Evolutionary conservation across 2,888 invertebrate species (phyloP).

Genomic region (Portevinia maculata): DNA sequence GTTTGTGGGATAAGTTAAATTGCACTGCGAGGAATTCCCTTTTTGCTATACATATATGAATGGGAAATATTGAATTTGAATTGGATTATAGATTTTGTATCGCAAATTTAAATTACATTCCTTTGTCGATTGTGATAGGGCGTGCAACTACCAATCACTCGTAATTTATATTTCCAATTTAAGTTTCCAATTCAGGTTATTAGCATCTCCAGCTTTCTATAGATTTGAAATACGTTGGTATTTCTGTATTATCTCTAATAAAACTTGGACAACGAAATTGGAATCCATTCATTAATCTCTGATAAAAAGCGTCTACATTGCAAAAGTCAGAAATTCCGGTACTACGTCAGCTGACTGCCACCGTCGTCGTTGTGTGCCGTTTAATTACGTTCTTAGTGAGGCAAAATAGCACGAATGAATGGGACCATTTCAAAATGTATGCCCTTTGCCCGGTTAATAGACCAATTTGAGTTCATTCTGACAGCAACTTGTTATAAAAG

Average conservation of each 20-base stretch:
- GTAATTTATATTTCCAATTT: neutral
- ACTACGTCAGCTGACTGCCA: conserved; percentile 13
- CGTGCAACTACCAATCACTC: neutral
- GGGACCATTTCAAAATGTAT: conserved; percentile 18
- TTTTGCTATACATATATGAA: conserved; percentile 50
- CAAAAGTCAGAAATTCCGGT: conserved; percentile 7
- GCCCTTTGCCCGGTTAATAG: conserved; percentile 20
- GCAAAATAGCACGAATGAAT: neutral
- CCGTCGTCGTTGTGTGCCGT: conserved; percentile 6
- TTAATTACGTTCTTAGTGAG: conserved; percentile 63
- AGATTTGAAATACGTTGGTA: too few relatives aligned
- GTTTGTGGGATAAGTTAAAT: conserved; percentile 67
- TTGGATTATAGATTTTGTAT: conserved; percentile 68
- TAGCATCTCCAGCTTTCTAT: too few relatives aligned
- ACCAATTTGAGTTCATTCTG: conserved; percentile 49
- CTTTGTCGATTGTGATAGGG: conserved; percentile 28
- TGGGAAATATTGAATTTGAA: conserved; percentile 72
- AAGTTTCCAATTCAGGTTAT: conserved; percentile 11
- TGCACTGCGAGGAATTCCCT: conserved; percentile 66
- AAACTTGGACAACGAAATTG: too few relatives aligned
- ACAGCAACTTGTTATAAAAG: conserved; percentile 54
- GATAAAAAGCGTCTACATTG: too few relatives aligned
- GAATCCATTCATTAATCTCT: too few relatives aligned
- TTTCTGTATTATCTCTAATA: too few relatives aligned
- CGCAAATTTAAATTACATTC: conserved; percentile 45